phyloP scores from a whole-genome alignment of 2,888 invertebrate genomes.

The Sinelater perroti region DNA sequence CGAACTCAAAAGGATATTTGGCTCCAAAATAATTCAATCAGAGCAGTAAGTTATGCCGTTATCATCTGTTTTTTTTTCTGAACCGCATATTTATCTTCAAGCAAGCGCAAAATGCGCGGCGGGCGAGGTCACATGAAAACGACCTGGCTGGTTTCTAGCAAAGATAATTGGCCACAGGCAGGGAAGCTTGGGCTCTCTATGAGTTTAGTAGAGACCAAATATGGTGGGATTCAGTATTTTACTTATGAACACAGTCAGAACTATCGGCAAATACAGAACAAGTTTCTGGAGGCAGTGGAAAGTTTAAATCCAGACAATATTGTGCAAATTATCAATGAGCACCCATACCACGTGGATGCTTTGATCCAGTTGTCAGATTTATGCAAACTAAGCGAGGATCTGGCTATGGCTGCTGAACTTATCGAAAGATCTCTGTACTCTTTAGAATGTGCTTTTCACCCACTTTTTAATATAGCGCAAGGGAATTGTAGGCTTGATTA shows the following conservation, averaged over 20 bases:
- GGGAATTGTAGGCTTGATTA: conserved; percentile 82
- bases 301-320: conserved; percentile 81
- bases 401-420: conserved; percentile 79
- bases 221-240: conserved; percentile 70
- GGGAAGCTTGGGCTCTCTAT: conserved; percentile 78
- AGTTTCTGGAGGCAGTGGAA: conserved; percentile 81
- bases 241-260: conserved; percentile 77
- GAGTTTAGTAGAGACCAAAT: conserved; percentile 67
- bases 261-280: conserved; percentile 78
- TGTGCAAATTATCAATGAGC: conserved; percentile 74
- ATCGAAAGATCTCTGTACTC: conserved; percentile 81
- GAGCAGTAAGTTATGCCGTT: conserved; percentile 18
- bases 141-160: conserved; percentile 74
- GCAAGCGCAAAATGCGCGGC: conserved; percentile 67
- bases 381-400: conserved; percentile 80
- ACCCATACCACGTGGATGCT: conserved; percentile 84
- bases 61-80: not conserved
- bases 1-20: conserved; percentile 84
- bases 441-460: conserved; percentile 81
- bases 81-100: conserved; percentile 45
- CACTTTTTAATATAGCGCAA: conserved; percentile 78
- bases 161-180: conserved; percentile 76
- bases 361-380: conserved; percentile 83
- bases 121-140: conserved; percentile 68
- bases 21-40: conserved; percentile 76